These are phyloP conservation scores for Podabrus alpinus DNA, from an alignment of 2,888 invertebrate species.

Conservation along the genomic window DNA sequence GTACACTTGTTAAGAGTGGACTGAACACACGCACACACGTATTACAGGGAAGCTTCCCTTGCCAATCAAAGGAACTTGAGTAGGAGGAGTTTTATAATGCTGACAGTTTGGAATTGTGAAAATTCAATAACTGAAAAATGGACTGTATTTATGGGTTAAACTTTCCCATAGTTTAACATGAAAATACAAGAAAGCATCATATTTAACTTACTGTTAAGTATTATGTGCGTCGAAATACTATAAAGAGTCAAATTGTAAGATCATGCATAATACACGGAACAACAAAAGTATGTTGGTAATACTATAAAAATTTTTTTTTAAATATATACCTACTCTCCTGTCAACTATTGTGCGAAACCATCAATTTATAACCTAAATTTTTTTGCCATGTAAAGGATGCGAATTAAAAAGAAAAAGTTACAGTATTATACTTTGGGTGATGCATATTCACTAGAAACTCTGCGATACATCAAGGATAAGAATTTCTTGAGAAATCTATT, in stretches of 20 bases:
- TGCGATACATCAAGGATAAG: slow-evolving; percentile 13
- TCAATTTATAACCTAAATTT: slow-evolving; percentile 20
- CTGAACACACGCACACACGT: slow-evolving; percentile 34
- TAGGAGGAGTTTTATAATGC: slow-evolving; percentile 38
- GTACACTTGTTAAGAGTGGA: slow-evolving; percentile 38
- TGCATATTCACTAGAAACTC: slow-evolving; percentile 1
- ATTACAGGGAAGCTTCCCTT: slow-evolving; percentile 35
- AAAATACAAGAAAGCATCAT: slow-evolving; percentile 18
- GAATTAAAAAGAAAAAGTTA: background rate
- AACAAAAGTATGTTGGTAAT: slow-evolving; percentile 13
- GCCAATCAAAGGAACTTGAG: slow-evolving; percentile 42
- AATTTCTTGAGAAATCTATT: slow-evolving; percentile 32
- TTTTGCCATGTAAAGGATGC: background rate
- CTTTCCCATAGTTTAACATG: slow-evolving; percentile 26
- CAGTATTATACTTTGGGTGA: background rate
- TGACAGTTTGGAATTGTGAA: slow-evolving; percentile 29
- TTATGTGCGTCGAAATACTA: slow-evolving; percentile 7
- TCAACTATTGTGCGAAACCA: slow-evolving; percentile 1
- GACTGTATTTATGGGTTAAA: slow-evolving; percentile 18
- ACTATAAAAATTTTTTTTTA: background rate
- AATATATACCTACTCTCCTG: background rate
- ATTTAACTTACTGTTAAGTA: slow-evolving; percentile 14
- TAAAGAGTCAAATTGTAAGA: background rate
- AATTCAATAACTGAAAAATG: slow-evolving; percentile 31
- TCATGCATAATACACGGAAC: slow-evolving; percentile 1